Evolutionary conservation across 2,113 vertebrate species (phyloP), one percentile per base, ranked within the genome.

Genomic region (Gobiocypris rarus): DNA sequence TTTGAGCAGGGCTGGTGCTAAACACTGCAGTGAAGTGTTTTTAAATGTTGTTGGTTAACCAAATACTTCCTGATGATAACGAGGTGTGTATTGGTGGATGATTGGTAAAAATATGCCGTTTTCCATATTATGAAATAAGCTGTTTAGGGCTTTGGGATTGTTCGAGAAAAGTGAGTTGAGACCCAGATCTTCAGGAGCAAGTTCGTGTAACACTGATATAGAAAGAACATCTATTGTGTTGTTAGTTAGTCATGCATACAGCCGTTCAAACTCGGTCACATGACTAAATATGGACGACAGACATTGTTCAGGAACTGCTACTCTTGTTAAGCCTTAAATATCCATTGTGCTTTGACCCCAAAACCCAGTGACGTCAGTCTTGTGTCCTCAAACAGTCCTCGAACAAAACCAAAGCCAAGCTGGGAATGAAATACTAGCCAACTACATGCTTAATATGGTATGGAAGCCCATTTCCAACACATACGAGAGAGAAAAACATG

Each of bases 191-290:
- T 69, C 31, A 38, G 31, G 50, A 52, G 50, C 50, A 52, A 4
- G 52, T 52, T 52, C 4, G 17, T 15, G 52, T 38, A 58, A 76
- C 2, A 41, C 5, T 24, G 22, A 38, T 19, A 26, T 24, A 61
- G 54, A 61, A 61, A 61, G 22, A 43, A 26, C 3, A 24, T 59
- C 41, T 79, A 45, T 80, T 65, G 77, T 65, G 59, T 22, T n/a
- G n/a, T n/a, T n/a, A 22, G 41, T 63, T 26, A 19, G 77, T 14
- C 77, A 80, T 67, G 43, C 43, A 31, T 59, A 77, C 67, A 61
- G 10, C 45, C 75, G 81, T 65, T 63, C 34, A 63, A 81, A 67
- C 43, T 34, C n/a, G 34, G 73, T 78, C 85, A 75, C 45, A 14
- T 84, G 43, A 75, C 70, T 65, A 19, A 50, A 34, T 19, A 28